Base-by-base conservation (phyloP, 2,888 invertebrate genomes). In the Apotomis betuletana region DNA sequence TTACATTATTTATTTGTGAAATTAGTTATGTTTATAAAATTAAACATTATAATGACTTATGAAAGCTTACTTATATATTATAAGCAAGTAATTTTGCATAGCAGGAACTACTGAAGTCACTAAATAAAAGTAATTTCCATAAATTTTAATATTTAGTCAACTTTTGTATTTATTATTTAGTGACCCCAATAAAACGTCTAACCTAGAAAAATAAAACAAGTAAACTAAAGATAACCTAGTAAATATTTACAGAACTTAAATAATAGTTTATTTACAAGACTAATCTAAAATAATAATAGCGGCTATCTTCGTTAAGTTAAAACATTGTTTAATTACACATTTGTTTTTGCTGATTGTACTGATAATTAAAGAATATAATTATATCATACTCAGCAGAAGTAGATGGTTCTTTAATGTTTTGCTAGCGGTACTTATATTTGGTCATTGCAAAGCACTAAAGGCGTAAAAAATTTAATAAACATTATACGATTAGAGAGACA, bases 231-330 rank as follows among this genome's bases (percentile, higher is more conserved):
- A 36, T 65, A 78, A 58, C 78, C 74, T 69, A 70, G 65, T 77
- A 77, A 76, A 73, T 87, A 87, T 87, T 82, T 86, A 87, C 86
- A 83, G 77, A 77, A 80, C 76, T 79, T 81, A 78, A 81, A 81
- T 27, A 75, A 76, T 76, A 79, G 69, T 74, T 61, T 86, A 86
- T 86, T 80, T 87, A 81, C 81, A 82, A 73, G 67, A 68, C 70
- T 77, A 76, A 75, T 60, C 67, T 63, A 70, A 70, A 63, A 80
- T 80, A 75, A 76, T 68, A 73, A 73, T 70, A 70, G 69, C 65
- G 46, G 72, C 54, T 73, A 67, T 76, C 61, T 75, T 71, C 62
- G 69, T 74, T 67, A 72, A 70, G 59, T 63, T 69, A 61, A 68
- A 75, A 72, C 67, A 74, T 58, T 71, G 41, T 52, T 60, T 58